Evolutionary conservation across 2,113 vertebrate species (phyloP).

Genomic region (Carassius auratus): DNA sequence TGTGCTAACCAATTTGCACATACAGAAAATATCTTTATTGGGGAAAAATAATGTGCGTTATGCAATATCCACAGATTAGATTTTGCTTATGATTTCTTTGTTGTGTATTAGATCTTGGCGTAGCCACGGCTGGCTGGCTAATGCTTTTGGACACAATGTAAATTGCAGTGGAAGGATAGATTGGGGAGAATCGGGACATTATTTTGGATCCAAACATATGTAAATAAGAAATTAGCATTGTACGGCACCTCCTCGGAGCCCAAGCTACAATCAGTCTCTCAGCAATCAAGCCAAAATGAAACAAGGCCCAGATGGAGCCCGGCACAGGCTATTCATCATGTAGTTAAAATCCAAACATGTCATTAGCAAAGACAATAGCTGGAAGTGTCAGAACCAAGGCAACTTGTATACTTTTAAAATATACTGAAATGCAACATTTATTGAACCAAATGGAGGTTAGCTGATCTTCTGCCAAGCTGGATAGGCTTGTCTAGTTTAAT

Average conservation of each 20-base stretch:
- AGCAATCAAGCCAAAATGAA: conserved; percentile 30
- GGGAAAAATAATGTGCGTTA: not conserved
- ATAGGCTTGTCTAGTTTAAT: not conserved
- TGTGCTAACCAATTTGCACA: not conserved
- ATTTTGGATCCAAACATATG: conserved; percentile 37
- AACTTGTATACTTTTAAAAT: not conserved
- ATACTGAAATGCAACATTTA: not conserved
- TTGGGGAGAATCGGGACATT: conserved; percentile 13
- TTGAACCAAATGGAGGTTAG: not conserved
- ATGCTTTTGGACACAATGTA: not conserved
- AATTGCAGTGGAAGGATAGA: conserved; percentile 4
- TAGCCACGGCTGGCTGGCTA: not conserved
- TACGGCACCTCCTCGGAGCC: conserved; percentile 13
- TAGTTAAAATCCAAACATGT: conserved; percentile 9
- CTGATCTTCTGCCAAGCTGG: not conserved
- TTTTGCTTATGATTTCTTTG: not conserved
- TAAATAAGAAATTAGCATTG: conserved; percentile 36
- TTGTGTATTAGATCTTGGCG: not conserved
- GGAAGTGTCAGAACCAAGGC: not conserved
- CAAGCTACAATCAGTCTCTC: conserved; percentile 20
- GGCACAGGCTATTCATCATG: conserved; percentile 23
- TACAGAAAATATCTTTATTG: not conserved
- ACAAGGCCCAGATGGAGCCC: conserved; percentile 24
- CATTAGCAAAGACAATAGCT: not conserved
- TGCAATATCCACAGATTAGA: not conserved